These are phyloP conservation scores for Rhyzopertha dominica DNA, from an alignment of 1,140 invertebrate genomes.

Conservation along the genomic window DNA sequence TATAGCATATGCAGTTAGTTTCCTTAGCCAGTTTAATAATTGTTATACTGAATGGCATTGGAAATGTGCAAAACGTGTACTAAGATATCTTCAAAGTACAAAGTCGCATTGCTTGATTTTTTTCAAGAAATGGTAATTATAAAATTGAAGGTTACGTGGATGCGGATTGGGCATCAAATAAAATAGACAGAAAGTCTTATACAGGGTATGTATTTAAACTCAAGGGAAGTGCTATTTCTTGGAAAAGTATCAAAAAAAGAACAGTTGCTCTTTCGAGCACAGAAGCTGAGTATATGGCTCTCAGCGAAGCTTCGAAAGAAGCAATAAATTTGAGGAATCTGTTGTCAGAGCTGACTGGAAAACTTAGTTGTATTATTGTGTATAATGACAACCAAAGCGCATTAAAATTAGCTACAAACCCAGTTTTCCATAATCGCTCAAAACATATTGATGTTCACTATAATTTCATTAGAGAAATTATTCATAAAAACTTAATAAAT, in stretches of 20 bases:
- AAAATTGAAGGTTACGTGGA: conserved; percentile 33
- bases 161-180: conserved; percentile 39
- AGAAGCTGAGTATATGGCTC: conserved; percentile 44
- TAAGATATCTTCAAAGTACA: conserved; percentile 42
- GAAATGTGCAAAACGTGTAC: conserved; percentile 47
- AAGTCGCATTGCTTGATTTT: no score
- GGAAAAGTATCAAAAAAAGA: conserved; percentile 40
- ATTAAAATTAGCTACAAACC: conserved; percentile 33
- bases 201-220: conserved; percentile 41
- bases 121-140: no score
- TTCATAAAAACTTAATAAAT: no score
- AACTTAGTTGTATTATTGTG: no score
- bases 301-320: conserved; percentile 32
- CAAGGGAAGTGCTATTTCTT: conserved; percentile 37
- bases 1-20: conserved; percentile 39
- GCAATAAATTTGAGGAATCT: conserved; percentile 27
- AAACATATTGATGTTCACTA: conserved; percentile 41
- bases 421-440: conserved; percentile 31
- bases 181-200: conserved; percentile 34
- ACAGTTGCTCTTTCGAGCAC: conserved; percentile 38
- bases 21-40: conserved; percentile 38
- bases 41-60: conserved; percentile 40
- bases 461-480: conserved; percentile 35
- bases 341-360: conserved; percentile 12
- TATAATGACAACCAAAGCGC: conserved; percentile 37